A percentile compares a stretch with the other conserved stretches of the same genome.
Conservation (phyloP, 2,888 invertebrate genomes). For the Nesidiocoris tenuis region DNA sequence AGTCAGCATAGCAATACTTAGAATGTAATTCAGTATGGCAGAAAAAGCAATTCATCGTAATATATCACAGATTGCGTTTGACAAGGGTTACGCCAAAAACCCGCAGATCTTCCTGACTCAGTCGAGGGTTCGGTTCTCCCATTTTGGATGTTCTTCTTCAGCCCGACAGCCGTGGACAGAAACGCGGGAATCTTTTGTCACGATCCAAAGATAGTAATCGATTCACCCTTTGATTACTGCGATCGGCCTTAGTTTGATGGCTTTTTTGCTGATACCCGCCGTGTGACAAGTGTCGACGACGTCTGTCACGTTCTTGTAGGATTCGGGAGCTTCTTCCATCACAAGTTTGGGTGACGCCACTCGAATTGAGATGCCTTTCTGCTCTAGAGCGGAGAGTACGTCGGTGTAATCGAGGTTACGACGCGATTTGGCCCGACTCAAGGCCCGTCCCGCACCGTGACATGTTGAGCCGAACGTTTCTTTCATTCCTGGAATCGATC, state of each 20-base stretch:
- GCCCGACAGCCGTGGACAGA: too few relatives aligned
- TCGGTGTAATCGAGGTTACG: conserved; percentile 91
- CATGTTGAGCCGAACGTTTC: conserved; percentile 99
- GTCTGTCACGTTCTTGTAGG: conserved; percentile 99
- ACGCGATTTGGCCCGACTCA: conserved; percentile 95
- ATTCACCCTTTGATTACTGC: conserved; percentile 96
- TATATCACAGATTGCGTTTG: not conserved
- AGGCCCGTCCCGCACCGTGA: conserved; percentile 96
- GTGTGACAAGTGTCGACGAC: conserved; percentile 98
- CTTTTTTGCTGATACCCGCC: conserved; percentile 95
- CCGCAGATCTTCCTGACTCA: too few relatives aligned
- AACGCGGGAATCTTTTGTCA: too few relatives aligned
- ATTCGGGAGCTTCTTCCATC: conserved; percentile 99
- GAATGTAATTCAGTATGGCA: not conserved
- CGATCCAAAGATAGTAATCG: not conserved
- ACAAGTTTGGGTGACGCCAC: conserved; percentile 98
- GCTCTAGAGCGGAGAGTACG: conserved; percentile 79
- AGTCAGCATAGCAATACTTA: not conserved
- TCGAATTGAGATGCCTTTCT: conserved; percentile 87
- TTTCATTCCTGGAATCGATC: conserved; percentile 83
- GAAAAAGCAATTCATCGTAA: not conserved
- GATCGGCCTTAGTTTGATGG: conserved; percentile 93
- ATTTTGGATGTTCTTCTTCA: too few relatives aligned
- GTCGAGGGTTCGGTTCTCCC: too few relatives aligned
- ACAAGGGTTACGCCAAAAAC: not conserved